phyloP scores from a whole-genome alignment of 2,113 vertebrate genomes.

The Lipotes vexillifer region DNA sequence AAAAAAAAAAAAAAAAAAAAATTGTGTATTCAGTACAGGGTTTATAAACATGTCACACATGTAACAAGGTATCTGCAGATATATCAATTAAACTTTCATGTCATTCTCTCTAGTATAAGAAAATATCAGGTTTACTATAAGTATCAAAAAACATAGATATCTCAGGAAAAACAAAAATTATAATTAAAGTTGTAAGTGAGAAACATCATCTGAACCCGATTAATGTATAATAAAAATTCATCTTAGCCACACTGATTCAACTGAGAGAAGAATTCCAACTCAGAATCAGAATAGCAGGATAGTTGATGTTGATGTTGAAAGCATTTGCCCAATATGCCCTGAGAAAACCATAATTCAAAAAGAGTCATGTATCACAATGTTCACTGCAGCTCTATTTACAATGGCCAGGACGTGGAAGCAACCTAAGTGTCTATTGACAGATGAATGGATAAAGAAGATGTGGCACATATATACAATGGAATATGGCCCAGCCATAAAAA shows the following conservation, averaged over 20 bases:
- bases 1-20: not conserved
- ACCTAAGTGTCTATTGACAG: too few relatives aligned
- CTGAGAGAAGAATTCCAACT: not conserved
- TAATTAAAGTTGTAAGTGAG: not conserved
- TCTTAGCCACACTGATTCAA: not conserved
- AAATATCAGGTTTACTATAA: not conserved
- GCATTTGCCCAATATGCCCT: not conserved
- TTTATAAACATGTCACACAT: not conserved
- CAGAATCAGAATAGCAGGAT: not conserved
- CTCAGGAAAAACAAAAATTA: not conserved
- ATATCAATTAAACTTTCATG: not conserved
- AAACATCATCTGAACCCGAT: not conserved
- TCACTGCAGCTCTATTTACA: too few relatives aligned
- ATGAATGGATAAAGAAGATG: too few relatives aligned
- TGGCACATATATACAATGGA: too few relatives aligned
- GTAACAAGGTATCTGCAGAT: not conserved
- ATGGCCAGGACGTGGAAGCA: too few relatives aligned
- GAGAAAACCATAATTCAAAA: too few relatives aligned
- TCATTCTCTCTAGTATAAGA: conserved; percentile 5
- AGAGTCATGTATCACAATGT: too few relatives aligned
- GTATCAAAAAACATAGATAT: not conserved
- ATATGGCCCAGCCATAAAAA: too few relatives aligned
- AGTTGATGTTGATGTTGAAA: not conserved
- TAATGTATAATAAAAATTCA: conserved; percentile 8
- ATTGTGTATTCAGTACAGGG: not conserved